Evolutionary conservation across 1,140 invertebrate genomes (phyloP).

Genomic region (Copidosoma floridanum): DNA sequence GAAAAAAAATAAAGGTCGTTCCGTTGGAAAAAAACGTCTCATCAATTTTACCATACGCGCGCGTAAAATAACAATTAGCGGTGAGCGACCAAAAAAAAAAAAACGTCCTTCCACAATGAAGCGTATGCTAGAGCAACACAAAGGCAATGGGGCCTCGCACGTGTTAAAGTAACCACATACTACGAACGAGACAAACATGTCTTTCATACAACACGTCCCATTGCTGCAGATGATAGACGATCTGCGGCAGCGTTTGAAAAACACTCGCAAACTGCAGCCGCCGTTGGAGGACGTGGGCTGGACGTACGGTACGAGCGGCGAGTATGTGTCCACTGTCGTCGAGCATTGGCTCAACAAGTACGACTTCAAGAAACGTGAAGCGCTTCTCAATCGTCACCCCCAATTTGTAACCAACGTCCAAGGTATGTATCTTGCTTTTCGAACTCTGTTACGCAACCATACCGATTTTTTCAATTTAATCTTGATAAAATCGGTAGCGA

Average conservation of each 20-base stretch:
- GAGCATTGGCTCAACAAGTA: slow-evolving; percentile 74
- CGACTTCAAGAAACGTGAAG: slow-evolving; percentile 67
- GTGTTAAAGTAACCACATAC: not conserved
- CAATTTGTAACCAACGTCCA: slow-evolving; percentile 70
- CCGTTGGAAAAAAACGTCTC: too few species aligned
- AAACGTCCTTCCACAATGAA: too few species aligned
- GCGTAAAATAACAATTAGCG: too few species aligned
- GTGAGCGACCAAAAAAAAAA: too few species aligned
- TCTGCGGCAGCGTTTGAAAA: slow-evolving; percentile 44
- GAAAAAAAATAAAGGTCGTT: too few species aligned
- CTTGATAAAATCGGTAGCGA: too few species aligned
- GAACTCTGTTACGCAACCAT: too few species aligned
- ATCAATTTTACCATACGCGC: too few species aligned
- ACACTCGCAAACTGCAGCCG: slow-evolving; percentile 51
- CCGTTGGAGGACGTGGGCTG: slow-evolving; percentile 62
- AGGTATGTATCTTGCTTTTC: slow-evolving; percentile 42
- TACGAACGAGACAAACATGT: not conserved
- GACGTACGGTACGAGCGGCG: slow-evolving; percentile 69
- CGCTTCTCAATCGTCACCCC: slow-evolving; percentile 68
- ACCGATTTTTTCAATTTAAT: too few species aligned
- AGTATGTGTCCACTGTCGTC: slow-evolving; percentile 62
- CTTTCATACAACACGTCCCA: not conserved
- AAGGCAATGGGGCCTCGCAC: not conserved
- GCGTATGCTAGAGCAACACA: not conserved
- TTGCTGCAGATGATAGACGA: slow-evolving; percentile 32